These are phyloP conservation scores for Hyles vespertilio DNA, from an alignment of 1,140 invertebrate species.

Conservation along the genomic window DNA sequence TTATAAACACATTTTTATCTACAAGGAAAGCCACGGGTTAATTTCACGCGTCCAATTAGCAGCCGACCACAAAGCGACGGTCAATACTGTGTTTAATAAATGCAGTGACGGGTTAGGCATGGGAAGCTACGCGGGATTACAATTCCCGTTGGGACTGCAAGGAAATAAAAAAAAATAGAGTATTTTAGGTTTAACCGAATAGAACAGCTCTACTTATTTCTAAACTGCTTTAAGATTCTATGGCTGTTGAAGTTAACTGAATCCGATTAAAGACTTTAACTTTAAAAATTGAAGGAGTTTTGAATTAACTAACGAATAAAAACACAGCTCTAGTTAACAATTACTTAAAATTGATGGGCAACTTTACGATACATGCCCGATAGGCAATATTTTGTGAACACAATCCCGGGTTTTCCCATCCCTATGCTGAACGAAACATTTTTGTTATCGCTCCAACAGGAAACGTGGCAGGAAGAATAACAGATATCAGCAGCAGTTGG, in stretches of 20 bases:
- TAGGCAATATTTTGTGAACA: background rate
- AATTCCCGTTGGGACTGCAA: background rate
- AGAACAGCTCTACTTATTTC: no score
- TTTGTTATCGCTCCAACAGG: conserved; percentile 41
- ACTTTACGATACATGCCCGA: no score
- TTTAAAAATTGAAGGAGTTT: no score
- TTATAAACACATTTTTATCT: conserved; percentile 50
- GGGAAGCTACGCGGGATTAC: background rate
- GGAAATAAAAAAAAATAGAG: no score
- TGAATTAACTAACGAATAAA: no score
- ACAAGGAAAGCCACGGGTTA: conserved; percentile 58
- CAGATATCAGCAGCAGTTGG: no score
- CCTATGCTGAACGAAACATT: conserved; percentile 24
- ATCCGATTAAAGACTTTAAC: no score
- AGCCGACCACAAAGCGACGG: conserved; percentile 6
- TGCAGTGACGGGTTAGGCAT: conserved; percentile 8
- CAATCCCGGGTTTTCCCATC: conserved; percentile 17
- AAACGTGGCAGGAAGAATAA: conserved; percentile 43
- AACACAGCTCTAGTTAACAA: no score
- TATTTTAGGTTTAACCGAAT: no score
- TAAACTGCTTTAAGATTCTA: no score
- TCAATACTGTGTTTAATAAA: conserved; percentile 9
- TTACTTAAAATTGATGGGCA: no score
- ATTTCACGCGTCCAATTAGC: conserved; percentile 41
- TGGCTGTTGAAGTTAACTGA: no score